Conservation (phyloP, 2,797 vertebrate genomes). For the Siniperca undulata region DNA sequence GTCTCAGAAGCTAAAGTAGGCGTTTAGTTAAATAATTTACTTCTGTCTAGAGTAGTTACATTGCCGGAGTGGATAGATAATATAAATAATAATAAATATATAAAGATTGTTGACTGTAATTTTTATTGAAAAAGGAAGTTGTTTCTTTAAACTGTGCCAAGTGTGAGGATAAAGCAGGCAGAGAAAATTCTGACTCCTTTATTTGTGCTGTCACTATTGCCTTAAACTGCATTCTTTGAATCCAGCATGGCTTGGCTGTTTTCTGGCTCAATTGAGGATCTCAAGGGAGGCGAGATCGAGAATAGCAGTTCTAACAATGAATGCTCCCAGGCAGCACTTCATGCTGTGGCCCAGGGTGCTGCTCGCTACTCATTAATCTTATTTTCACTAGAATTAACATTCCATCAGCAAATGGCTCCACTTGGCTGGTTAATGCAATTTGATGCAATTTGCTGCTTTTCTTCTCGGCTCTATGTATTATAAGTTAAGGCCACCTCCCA, state of each 20-base stretch:
- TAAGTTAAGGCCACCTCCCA: constrained; percentile 75
- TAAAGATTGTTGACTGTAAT: constrained; percentile 9
- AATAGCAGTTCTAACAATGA: constrained; percentile 73
- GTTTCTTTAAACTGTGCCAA: constrained; percentile 5
- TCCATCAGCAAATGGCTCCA: constrained; percentile 82
- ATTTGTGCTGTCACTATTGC: constrained; percentile 32
- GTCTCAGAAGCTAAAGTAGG: not conserved
- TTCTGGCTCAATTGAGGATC: constrained; percentile 62
- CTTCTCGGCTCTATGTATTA: constrained; percentile 66
- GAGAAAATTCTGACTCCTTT: constrained; percentile 30
- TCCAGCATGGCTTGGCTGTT: constrained; percentile 48
- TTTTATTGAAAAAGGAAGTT: constrained; percentile 18
- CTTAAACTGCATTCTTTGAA: constrained; percentile 33
- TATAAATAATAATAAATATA: constrained; percentile 8
- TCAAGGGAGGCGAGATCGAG: constrained; percentile 63
- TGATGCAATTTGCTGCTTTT: constrained; percentile 79
- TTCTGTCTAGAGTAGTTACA: constrained; percentile 6
- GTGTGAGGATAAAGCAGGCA: constrained; percentile 23
- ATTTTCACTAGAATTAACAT: constrained; percentile 84
- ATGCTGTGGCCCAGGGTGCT: constrained; percentile 69
- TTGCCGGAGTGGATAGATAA: not conserved
- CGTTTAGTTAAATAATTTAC: not conserved
- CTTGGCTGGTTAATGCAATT: constrained; percentile 83
- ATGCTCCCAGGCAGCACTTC: constrained; percentile 60
- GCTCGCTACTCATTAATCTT: constrained; percentile 83